A percentile compares a stretch with the other conserved stretches of the same genome.
These are phyloP conservation scores for Nycticorax nycticorax DNA, from an alignment of 2,113 vertebrate species.

Conservation along the genomic window DNA sequence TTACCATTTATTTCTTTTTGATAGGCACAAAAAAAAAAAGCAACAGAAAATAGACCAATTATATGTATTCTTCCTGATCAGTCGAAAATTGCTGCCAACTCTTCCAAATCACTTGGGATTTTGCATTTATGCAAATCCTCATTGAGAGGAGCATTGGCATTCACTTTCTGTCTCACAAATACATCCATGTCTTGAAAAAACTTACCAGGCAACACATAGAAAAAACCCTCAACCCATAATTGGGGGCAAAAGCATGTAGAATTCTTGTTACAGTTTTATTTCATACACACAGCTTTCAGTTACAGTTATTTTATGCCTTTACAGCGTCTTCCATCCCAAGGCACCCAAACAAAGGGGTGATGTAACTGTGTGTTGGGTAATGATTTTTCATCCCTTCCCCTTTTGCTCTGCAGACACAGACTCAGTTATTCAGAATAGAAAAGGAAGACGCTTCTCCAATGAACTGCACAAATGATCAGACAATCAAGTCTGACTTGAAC, in stretches of 20 bases:
- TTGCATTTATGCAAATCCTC: neutral
- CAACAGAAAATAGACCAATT: neutral
- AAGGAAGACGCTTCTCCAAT: neutral
- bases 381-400: slow-evolving; percentile 21
- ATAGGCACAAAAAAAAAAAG: neutral
- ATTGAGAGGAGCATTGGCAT: neutral
- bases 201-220: neutral
- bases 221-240: neutral
- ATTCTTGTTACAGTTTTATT: neutral
- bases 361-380: slow-evolving; percentile 4
- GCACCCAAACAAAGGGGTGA: slow-evolving; percentile 36
- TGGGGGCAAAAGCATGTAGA: neutral
- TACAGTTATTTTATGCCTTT: neutral
- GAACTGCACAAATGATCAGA: neutral
- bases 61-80: neutral
- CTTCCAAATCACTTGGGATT: neutral
- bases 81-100: neutral
- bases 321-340: slow-evolving; percentile 16
- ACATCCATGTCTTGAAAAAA: neutral
- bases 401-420: neutral
- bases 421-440: slow-evolving; percentile 13
- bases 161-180: neutral
- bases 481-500: neutral
- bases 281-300: neutral
- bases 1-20: neutral